Percentiles rank a stretch among this genome's conserved stretches.
Conservation (phyloP, 1,140 invertebrate species). For the Euwallacea fornicatus region DNA sequence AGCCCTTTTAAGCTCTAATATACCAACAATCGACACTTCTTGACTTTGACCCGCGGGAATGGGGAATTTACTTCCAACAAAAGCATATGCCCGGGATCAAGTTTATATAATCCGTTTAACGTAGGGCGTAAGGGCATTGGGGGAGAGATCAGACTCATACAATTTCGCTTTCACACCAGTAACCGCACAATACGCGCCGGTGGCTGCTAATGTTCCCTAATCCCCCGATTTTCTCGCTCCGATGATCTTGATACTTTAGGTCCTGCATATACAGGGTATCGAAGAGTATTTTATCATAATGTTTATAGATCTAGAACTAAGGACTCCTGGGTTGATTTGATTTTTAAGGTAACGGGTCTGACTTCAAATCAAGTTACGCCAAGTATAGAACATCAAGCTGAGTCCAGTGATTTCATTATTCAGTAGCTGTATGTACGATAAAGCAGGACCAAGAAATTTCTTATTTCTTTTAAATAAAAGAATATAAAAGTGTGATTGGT, state of each 20-base stretch:
- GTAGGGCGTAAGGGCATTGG: conserved; percentile 9
- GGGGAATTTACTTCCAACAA: conserved; percentile 26
- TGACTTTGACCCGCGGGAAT: conserved; percentile 16
- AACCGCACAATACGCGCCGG: conserved; percentile 36
- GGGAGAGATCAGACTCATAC: conserved; percentile 2
- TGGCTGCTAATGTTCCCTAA: conserved; percentile 37
- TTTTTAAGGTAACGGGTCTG: no score
- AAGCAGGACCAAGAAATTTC: no score
- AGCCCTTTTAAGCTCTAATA: neutral
- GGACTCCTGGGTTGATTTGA: no score
- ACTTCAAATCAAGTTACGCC: no score
- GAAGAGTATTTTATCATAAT: no score
- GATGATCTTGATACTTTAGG: conserved; percentile 30
- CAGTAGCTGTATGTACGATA: no score
- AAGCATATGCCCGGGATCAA: conserved; percentile 37
- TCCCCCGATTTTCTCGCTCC: conserved; percentile 33
- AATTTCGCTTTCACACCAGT: conserved; percentile 35
- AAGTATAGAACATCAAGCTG: no score
- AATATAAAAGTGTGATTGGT: no score
- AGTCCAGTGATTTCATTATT: no score
- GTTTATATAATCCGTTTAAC: conserved; percentile 35
- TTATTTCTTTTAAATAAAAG: no score
- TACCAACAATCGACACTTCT: conserved; percentile 13
- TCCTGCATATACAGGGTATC: neutral
- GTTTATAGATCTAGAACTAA: no score